These are phyloP conservation scores for Muntiacus muntjak DNA, from an alignment of 2,113 vertebrate genomes.

Conservation along the genomic window DNA sequence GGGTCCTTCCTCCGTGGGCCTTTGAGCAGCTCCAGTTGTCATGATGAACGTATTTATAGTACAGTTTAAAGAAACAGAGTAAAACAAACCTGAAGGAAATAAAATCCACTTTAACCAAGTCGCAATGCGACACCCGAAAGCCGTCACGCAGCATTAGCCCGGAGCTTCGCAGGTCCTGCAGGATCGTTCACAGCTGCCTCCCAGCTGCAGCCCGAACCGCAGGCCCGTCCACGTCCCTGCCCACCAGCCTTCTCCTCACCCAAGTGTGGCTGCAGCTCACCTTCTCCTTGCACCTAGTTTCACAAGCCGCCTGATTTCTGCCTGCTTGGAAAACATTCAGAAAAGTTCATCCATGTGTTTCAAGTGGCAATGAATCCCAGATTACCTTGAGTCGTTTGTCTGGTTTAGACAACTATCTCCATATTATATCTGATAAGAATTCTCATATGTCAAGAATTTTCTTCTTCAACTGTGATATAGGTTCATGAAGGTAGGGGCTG, in stretches of 20 bases:
- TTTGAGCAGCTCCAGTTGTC: neutral
- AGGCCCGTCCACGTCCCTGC: rapidly evolving
- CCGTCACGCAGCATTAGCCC: rapidly evolving
- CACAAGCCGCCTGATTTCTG: neutral
- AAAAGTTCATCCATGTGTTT: too few species aligned
- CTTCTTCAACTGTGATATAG: neutral
- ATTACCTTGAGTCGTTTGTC: neutral
- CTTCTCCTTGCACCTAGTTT: neutral
- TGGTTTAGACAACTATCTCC: neutral
- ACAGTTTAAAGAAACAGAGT: neutral
- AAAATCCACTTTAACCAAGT: neutral
- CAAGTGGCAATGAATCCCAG: neutral
- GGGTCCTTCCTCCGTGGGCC: neutral
- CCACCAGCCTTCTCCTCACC: neutral
- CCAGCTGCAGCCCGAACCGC: rapidly evolving
- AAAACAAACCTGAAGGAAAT: neutral
- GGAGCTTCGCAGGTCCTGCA: rapidly evolving
- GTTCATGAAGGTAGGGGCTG: neutral
- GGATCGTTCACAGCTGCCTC: rapidly evolving
- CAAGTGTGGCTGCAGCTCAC: too few species aligned
- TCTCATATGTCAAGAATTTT: neutral
- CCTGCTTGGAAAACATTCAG: neutral
- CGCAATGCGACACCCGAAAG: neutral
- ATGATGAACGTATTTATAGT: neutral
- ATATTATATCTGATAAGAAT: neutral